Evolutionary conservation across 2,113 vertebrate genomes (phyloP).

Genomic region (Syrmaticus mikado): DNA sequence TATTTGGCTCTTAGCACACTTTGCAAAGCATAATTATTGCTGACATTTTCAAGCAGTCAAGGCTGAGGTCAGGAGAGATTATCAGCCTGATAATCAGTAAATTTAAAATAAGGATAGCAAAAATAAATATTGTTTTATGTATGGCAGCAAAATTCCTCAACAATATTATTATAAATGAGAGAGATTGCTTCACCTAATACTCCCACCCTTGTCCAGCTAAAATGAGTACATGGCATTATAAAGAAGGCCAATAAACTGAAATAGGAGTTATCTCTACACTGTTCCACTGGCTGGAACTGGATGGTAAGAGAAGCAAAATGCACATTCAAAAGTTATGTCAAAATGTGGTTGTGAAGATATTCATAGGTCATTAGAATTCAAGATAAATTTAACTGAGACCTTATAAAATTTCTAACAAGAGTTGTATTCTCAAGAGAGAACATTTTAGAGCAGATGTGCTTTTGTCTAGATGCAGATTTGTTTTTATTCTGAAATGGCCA

Average conservation of each 20-base stretch:
- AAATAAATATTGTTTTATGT: background rate
- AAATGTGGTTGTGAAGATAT: background rate
- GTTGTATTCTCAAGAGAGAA: background rate
- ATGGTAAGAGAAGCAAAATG: background rate
- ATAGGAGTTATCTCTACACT: background rate
- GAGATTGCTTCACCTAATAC: background rate
- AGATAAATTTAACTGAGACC: background rate
- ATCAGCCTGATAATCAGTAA: constrained; percentile 48
- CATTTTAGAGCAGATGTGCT: background rate
- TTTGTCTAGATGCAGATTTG: background rate
- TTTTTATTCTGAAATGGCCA: background rate
- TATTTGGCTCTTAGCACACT: constrained; percentile 12
- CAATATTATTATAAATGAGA: background rate
- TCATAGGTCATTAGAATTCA: background rate
- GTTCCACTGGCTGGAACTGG: background rate
- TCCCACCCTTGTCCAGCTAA: background rate
- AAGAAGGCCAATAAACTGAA: background rate
- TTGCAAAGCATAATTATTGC: constrained; percentile 42
- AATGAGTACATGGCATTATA: background rate
- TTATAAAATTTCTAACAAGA: background rate
- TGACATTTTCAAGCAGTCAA: constrained; percentile 34
- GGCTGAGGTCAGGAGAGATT: constrained; percentile 40
- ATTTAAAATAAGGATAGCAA: constrained; percentile 1
- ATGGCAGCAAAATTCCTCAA: constrained; percentile 11
- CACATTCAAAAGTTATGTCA: background rate